These are phyloP conservation scores for Chrysolina oricalcia DNA, from an alignment of 2,888 invertebrate species.

Conservation along the genomic window DNA sequence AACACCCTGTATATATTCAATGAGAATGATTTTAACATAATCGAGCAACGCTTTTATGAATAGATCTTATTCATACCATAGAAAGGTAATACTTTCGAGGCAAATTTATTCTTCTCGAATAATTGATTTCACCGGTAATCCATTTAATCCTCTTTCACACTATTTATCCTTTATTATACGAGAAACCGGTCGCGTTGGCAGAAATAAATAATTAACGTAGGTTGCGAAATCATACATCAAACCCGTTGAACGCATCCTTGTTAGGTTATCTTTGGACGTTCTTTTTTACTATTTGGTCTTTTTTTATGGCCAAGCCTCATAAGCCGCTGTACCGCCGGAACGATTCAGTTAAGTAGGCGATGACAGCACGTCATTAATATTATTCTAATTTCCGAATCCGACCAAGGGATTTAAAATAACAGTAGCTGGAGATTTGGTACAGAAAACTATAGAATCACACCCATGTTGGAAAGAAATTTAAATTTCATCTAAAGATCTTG, in stretches of 20 bases:
- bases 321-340: conserved; percentile 44
- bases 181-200: conserved; percentile 39
- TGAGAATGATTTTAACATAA: neutral
- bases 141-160: conserved; percentile 12
- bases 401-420: conserved; percentile 44
- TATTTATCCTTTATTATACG: neutral
- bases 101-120: neutral
- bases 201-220: conserved; percentile 50
- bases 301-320: neutral
- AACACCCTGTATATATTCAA: neutral
- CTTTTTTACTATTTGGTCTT: conserved; percentile 45
- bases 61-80: too few species aligned
- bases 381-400: conserved; percentile 46
- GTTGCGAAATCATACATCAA: conserved; percentile 56
- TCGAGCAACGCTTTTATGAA: neutral
- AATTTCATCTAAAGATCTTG: too few species aligned
- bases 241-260: conserved; percentile 53
- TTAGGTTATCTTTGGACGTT: conserved; percentile 45
- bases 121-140: neutral
- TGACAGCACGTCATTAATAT: conserved; percentile 64
- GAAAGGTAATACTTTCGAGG: too few species aligned
- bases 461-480: too few species aligned
- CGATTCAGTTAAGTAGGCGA: conserved; percentile 61
- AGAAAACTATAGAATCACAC: neutral
- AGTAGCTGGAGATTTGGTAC: neutral